Evolutionary conservation across 35 echinoderm and acorn worm species (phyloP), one percentile per base, ranked within the genome.

Genomic region (Strongylocentrotus purpuratus): DNA sequence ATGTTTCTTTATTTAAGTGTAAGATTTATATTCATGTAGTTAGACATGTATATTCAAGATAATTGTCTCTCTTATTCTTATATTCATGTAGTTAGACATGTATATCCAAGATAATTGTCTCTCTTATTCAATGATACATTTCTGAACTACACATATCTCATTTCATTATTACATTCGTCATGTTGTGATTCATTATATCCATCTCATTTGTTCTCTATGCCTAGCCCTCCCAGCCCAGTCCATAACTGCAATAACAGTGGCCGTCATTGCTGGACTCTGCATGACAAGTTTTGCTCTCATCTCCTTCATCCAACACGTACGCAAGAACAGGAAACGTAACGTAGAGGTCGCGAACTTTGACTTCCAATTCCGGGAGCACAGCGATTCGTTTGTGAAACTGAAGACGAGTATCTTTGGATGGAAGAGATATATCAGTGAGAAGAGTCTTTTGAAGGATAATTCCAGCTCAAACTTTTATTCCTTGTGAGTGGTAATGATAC

Each of bases 301-400:
- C 7, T 60, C 96, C 1, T 45, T 98, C 20, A 41, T 93, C 47
- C 96, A 94, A 32, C 91, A 97, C 31, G 85, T 97, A 10, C 95
- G 92, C 15, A 96, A 94, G 47, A 47, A 94, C 25, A 88, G 89
- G 31, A 87, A 86, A 47, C 47, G 58, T 35, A 94, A 98, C 45
- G 94, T 98, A 9, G 97, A 98, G 88, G 97, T 98, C 25, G 97
- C 97, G 31, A 95, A 98, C 86, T 98, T 98, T 95, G 96, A 98
- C 91, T 98, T 98, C 90, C 93, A 98, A 93, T 94, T 31, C 46
- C 48, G 5, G 32, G 85, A 87, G 59, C 90, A 48, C 46, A 45
- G n/a, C 45, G 71, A 46, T 15, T 47, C 88, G n/a, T 93, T 58
- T 31, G 91, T n/a, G 3, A 33, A 14, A 9, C 28, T 25, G 11